A percentile compares a stretch with the other conserved stretches of the same genome.
Evolutionary conservation across 1,140 invertebrate genomes (phyloP).

Genomic region (Drosophila gunungcola): DNA sequence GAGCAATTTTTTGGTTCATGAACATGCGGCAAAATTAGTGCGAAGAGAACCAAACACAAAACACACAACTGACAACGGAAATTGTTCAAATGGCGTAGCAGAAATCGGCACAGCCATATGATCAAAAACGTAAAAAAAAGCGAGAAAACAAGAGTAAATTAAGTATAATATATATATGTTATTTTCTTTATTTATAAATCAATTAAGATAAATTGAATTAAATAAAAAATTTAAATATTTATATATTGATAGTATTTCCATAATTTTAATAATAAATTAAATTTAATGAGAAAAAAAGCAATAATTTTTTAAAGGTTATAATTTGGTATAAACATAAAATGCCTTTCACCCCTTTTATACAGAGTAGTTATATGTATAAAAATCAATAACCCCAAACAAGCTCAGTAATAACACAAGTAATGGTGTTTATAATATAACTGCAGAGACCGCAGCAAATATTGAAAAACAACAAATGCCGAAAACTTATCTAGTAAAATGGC

Average conservation of each 20-base stretch:
- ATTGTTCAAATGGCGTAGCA: slow-evolving; percentile 47
- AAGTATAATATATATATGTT: background rate
- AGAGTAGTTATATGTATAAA: background rate
- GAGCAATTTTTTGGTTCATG: slow-evolving; percentile 70
- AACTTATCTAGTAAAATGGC: slow-evolving; percentile 27
- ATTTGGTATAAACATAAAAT: too few relatives aligned
- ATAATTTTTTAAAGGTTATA: too few relatives aligned
- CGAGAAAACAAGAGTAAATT: background rate
- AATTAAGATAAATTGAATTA: background rate
- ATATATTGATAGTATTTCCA: background rate
- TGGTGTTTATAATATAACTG: slow-evolving; percentile 1
- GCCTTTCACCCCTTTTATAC: background rate
- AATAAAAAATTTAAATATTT: background rate
- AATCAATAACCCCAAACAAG: background rate
- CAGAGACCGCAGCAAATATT: slow-evolving; percentile 40
- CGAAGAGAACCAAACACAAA: slow-evolving; percentile 51
- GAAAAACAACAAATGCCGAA: slow-evolving; percentile 37
- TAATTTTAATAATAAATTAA: too few relatives aligned
- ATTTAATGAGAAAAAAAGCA: too few relatives aligned
- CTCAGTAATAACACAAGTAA: background rate
- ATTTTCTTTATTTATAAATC: background rate
- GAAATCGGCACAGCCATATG: slow-evolving; percentile 32
- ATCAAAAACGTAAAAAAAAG: background rate
- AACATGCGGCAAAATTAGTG: slow-evolving; percentile 75
- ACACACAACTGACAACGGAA: slow-evolving; percentile 64